Conservation (phyloP, 2,113 vertebrate genomes). For the Aldabrachelys gigantea region DNA sequence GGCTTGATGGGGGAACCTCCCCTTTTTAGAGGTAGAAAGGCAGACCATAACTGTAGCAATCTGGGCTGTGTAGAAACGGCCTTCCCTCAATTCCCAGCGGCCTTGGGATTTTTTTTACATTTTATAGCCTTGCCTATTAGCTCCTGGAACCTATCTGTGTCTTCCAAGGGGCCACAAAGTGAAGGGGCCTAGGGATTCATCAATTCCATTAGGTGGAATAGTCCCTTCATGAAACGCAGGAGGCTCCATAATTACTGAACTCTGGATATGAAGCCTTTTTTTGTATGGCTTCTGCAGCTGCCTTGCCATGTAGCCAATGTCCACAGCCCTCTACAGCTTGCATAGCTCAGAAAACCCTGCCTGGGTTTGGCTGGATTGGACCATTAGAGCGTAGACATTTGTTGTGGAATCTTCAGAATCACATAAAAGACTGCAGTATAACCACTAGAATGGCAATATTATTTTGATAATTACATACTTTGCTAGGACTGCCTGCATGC, state of each 20-base stretch:
- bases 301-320: background rate
- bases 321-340: background rate
- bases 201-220: fast-evolving
- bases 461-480: background rate
- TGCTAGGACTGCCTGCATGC: background rate
- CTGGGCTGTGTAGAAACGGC: background rate
- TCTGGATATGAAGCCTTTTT: background rate
- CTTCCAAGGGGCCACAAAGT: background rate
- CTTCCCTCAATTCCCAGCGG: background rate
- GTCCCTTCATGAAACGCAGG: background rate
- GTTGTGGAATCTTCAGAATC: background rate
- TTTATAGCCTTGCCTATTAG: background rate
- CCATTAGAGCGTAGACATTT: background rate
- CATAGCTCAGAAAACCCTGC: background rate
- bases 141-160: background rate
- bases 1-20: background rate
- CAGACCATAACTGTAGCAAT: background rate
- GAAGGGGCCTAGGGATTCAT: background rate
- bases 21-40: background rate
- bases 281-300: background rate
- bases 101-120: slow-evolving; percentile 15
- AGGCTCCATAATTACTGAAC: background rate
- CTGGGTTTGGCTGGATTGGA: background rate
- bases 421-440: background rate
- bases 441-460: background rate